A percentile compares a stretch with the other conserved stretches of the same genome.
Evolutionary conservation across 2,113 vertebrate genomes (phyloP).

Genomic region (Peromyscus californicus): DNA sequence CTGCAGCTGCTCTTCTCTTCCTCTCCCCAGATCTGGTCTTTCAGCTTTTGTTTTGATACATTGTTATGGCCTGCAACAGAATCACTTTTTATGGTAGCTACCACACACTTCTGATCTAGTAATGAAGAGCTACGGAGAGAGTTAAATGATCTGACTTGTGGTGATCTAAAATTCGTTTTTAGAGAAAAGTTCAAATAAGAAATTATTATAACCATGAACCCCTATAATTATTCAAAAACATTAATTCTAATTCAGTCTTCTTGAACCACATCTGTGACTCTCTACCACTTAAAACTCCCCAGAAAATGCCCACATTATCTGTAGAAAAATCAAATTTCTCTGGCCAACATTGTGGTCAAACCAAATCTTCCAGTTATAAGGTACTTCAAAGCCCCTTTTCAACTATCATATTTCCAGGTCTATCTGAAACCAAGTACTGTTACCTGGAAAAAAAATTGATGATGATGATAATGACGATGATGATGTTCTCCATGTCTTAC

Average conservation of each 20-base stretch:
- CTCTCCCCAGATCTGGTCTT: background rate
- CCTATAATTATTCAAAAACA: background rate
- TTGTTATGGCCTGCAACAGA: background rate
- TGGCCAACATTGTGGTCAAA: background rate
- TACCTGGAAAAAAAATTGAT: background rate
- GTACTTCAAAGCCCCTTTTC: background rate
- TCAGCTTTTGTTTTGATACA: background rate
- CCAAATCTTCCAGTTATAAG: background rate
- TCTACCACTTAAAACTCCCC: conserved; percentile 1
- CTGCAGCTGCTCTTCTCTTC: background rate
- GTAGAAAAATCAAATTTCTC: background rate
- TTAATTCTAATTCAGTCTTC: background rate
- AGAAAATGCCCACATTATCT: background rate
- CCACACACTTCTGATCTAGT: background rate
- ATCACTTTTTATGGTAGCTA: background rate
- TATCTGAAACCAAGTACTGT: background rate
- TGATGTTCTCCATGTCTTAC: background rate
- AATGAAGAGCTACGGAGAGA: background rate
- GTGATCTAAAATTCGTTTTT: background rate
- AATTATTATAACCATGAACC: background rate
- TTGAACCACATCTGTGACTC: background rate
- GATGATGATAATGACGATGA: background rate
- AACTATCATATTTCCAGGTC: background rate
- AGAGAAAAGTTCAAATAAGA: conserved; percentile 33
- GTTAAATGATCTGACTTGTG: background rate